These are phyloP conservation scores for Odontothrips loti DNA, from an alignment of 2,888 invertebrate species.

Conservation along the genomic window DNA sequence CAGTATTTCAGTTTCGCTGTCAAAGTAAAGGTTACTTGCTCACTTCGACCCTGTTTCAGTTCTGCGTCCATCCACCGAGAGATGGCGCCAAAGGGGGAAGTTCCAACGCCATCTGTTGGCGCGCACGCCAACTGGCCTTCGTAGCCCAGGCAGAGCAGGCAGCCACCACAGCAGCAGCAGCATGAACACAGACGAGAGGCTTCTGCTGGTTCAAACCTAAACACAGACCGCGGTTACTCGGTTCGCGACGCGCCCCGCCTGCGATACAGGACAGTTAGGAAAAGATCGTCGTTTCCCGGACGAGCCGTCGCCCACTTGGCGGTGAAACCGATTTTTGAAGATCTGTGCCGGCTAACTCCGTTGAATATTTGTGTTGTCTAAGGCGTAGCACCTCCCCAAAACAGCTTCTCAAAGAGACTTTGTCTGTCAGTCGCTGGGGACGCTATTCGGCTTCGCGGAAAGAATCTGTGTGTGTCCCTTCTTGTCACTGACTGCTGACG, in stretches of 20 bases:
- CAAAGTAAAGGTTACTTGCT: too few relatives aligned
- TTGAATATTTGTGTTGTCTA: neutral
- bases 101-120: neutral
- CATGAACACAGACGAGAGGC: neutral
- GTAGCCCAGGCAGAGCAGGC: neutral
- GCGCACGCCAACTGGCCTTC: neutral
- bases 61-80: too few relatives aligned
- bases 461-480: neutral
- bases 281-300: neutral
- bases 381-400: neutral
- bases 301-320: neutral
- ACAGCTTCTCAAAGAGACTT: neutral
- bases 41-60: too few relatives aligned
- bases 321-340: neutral
- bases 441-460: neutral
- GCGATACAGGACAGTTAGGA: neutral
- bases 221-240: neutral
- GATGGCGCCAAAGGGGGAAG: too few relatives aligned
- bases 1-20: too few relatives aligned
- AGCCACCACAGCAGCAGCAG: neutral
- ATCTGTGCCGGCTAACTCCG: neutral
- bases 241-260: neutral
- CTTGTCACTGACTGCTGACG: neutral
- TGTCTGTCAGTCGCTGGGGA: neutral
- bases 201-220: conserved; percentile 11